Base-by-base conservation (phyloP, 1,140 invertebrate genomes). In the Papilio xuthus region DNA sequence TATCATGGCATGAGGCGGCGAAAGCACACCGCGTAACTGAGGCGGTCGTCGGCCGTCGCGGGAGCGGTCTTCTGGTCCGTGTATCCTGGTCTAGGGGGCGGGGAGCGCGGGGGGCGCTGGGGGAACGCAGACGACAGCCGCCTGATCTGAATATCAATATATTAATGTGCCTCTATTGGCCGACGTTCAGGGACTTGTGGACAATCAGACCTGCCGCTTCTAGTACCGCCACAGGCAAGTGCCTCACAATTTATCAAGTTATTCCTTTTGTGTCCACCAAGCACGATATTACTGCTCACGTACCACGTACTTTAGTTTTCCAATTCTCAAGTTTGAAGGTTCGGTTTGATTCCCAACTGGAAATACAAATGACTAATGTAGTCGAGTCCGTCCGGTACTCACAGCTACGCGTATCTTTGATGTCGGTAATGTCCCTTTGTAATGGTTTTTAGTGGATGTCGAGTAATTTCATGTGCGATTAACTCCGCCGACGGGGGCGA, bases 391-490 rank as follows among this genome's bases (percentile, higher is more conserved):
- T 23, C 12, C 12, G 50, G 18, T 9, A 47, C 13, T 15, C 50
- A 18, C 15, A 47, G 13, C 15, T 47, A 37, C 50, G 37, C n/a
- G 32, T 32, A 80, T 56, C 83, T 87, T 87, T 88, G 86, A 89
- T 86, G 87, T 86, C 80, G 60, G 53, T 71, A 82, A 83, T 84
- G 80, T 69, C 74, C 83, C 79, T 87, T 89, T 91, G 85, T 84
- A 91, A 86, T 81, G 82, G 85, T 83, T 86, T 88, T 89, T 87
- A 85, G 81, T 28, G 60, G 3, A 63, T 63, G 60, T 12, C 23
- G 60, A 81, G 85, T 86, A 82, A 92, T 92, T 92, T 92, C 83
- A 87, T 85, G 87, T 85, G 41, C 85, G 84, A 92, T 89, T 90
- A 88, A 86, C 73, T 76, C 78, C 79, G 80, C 20, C 8, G 74